Base-by-base conservation (phyloP, 2,113 vertebrate species). In the Cinclus cinclus region DNA sequence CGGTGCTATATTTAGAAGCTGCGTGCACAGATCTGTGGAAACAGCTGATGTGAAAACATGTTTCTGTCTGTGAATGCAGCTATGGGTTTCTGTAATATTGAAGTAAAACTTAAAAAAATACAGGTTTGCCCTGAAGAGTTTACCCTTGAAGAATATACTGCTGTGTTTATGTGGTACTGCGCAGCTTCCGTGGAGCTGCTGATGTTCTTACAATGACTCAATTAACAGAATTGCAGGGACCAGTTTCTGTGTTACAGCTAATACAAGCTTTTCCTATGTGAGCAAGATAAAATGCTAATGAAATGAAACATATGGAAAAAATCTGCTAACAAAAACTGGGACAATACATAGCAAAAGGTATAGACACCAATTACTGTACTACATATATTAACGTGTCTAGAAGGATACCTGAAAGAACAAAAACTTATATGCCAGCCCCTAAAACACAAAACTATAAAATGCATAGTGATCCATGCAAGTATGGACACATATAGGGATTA, bases 1-100 rank as follows among this genome's bases (percentile, higher is more conserved):
- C n/a, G 4, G n/a, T 56, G 19, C 78, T 79, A 30, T 91, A 75
- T 94, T 91, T 92, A 95, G 89, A 92, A 95, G 42, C 89, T 85
- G 46, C 18, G 30, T 53, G 42, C 60, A 44, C 0, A 47, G 63
- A 46, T 75, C 91, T 39, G 41, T 56, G 81, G 74, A 67, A 78
- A 42, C 46, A 73, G 84, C 50, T 65, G n/a, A 58, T 41, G 37
- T 73, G 65, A 91, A 87, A 92, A 85, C 62, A 56, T 16, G 47
- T 77, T 92, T 86, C 63, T 65, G 2, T 27, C 60, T 91, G 44
- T 67, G 42, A 44, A 62, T 88, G 21, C 60, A 25, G 27, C 71
- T 71, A 9, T 35, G 75, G 90, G 42, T 49, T 92, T 92, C 63
- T 67, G 9, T 44, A 70, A 47, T 47, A 50, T 4, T 80, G 59